phyloP scores from a whole-genome alignment of 92 coral and sea anemone species.

The Metridium senile region DNA sequence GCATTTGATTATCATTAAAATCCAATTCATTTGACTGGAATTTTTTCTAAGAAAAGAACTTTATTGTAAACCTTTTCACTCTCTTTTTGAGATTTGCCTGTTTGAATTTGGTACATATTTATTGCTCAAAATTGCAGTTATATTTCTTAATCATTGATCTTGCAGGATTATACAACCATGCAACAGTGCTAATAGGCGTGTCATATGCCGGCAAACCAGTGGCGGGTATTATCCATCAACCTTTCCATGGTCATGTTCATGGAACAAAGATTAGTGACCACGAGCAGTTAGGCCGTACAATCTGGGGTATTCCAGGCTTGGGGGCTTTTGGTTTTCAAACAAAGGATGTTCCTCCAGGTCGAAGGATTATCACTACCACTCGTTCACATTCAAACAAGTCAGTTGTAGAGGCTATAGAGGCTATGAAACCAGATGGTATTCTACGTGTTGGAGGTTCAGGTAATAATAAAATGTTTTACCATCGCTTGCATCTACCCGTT shows the following conservation, averaged over 20 bases:
- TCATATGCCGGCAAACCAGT: slow-evolving; percentile 85
- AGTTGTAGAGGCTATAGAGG: slow-evolving; percentile 80
- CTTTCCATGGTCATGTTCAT: slow-evolving; percentile 75
- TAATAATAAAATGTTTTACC: too few species aligned
- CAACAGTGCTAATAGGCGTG: slow-evolving; percentile 92
- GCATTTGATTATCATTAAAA: too few species aligned
- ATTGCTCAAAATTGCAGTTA: too few species aligned
- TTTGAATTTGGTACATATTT: too few species aligned
- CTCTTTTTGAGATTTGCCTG: too few species aligned
- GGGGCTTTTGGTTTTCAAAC: slow-evolving; percentile 88
- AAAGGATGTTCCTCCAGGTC: slow-evolving; percentile 59
- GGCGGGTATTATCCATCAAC: slow-evolving; percentile 97
- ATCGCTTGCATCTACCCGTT: too few species aligned
- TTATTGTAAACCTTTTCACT: too few species aligned
- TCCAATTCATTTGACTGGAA: too few species aligned
- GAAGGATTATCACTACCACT: slow-evolving; percentile 85
- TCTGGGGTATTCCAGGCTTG: slow-evolving; percentile 89
- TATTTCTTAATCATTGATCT: too few species aligned
- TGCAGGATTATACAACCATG: slow-evolving; percentile 83
- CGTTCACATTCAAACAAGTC: slow-evolving; percentile 81
- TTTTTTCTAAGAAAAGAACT: too few species aligned
- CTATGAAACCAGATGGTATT: slow-evolving; percentile 90
- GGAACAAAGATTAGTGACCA: slow-evolving; percentile 34
- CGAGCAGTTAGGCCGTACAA: slow-evolving; percentile 73
- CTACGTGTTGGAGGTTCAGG: slow-evolving; percentile 83